Evolutionary conservation across 2,888 invertebrate genomes (phyloP).

Genomic region (Cerastoderma edule): DNA sequence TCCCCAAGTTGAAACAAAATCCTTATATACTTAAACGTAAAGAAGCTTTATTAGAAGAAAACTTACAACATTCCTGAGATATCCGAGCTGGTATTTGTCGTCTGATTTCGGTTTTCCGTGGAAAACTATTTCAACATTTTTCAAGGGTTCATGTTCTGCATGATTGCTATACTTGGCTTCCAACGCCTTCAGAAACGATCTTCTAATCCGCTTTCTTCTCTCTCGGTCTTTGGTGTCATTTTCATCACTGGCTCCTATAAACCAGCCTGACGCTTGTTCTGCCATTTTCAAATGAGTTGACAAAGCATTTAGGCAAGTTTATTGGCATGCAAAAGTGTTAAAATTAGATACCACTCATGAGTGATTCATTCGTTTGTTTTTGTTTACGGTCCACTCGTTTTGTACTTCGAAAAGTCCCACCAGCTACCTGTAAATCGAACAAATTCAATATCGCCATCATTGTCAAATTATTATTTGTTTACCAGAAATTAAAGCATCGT

Average conservation of each 20-base stretch:
- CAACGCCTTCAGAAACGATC: constrained; percentile 73
- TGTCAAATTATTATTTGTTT: too few species aligned
- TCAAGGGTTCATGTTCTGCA: constrained; percentile 46
- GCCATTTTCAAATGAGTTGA: constrained; percentile 20
- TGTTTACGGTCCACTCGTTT: too few species aligned
- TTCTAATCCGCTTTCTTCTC: constrained; percentile 21
- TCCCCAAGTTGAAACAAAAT: too few species aligned
- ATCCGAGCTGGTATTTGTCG: constrained; percentile 73
- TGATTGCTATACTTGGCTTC: constrained; percentile 72
- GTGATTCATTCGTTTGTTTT: constrained; percentile 17
- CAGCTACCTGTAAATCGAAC: too few species aligned
- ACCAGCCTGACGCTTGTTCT: constrained; percentile 19
- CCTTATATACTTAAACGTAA: background rate
- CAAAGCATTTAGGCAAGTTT: too few species aligned
- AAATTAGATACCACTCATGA: constrained; percentile 19
- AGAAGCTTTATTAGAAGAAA: background rate
- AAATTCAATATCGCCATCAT: too few species aligned
- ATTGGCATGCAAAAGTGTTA: background rate
- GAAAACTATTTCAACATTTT: constrained; percentile 68
- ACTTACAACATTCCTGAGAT: constrained; percentile 76
- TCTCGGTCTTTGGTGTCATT: constrained; percentile 16
- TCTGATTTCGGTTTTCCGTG: constrained; percentile 68
- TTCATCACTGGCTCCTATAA: background rate
- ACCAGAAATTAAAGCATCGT: too few species aligned
- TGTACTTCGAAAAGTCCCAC: too few species aligned